phyloP scores from a whole-genome alignment of 2,113 vertebrate species.

The Donacobius atricapilla region DNA sequence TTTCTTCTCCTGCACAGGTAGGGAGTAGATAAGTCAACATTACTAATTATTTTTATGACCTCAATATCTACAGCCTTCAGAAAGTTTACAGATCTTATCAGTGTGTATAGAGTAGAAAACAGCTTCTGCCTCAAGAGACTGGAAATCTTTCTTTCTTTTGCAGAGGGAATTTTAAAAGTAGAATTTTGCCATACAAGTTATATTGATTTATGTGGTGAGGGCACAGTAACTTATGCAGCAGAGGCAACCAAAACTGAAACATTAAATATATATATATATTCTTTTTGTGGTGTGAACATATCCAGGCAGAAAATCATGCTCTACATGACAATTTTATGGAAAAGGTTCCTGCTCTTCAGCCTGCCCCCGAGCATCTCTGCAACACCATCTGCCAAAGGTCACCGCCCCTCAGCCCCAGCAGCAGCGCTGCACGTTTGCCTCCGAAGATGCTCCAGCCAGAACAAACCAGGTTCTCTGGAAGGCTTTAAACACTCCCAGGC shows the following conservation, averaged over 20 bases:
- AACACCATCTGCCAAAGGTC: conserved; percentile 42
- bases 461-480: neutral
- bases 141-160: neutral
- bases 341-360: neutral
- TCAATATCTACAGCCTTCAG: neutral
- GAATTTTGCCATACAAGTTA: neutral
- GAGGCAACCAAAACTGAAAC: neutral
- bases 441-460: neutral
- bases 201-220: neutral
- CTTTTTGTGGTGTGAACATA: neutral
- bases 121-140: neutral
- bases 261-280: neutral
- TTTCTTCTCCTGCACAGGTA: neutral
- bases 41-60: neutral
- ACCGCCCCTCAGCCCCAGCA: neutral
- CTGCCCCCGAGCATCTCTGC: conserved; percentile 27
- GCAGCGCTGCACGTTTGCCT: neutral
- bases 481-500: neutral
- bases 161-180: neutral
- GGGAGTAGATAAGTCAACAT: neutral
- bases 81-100: neutral
- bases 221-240: neutral
- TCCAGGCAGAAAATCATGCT: neutral
- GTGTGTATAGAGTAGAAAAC: neutral
- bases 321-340: neutral